Base-by-base conservation (phyloP, 2,888 invertebrate genomes). In the Lissonota sp. region DNA sequence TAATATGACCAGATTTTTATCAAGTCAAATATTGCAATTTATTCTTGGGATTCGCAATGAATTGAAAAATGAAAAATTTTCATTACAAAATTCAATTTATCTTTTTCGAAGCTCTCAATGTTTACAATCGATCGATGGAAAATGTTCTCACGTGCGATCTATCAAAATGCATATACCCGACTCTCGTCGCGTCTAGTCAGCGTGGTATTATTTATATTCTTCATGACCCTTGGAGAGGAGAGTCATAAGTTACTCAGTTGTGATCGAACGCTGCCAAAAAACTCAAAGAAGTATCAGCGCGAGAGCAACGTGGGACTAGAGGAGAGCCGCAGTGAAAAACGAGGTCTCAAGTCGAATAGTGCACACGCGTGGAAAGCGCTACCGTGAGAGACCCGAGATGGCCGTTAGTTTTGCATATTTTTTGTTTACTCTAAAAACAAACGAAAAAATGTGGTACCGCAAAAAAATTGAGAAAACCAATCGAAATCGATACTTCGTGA, bases 181-280 rank as follows among this genome's bases (percentile, higher is more conserved):
- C 42, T 0, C 10, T 14, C 39, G 7, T 16, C 44, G 42, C 51
- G 60, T 37, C 57, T 63, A 42, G 60, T 62, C 62, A 55, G 57
- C 42, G 53, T 51, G 16, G 70, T 70, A 80, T 82, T 83, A 83
- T 84, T 82, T 83, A 82, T 83, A 84, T 83, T 80, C 69, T 64
- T 58, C 70, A 57, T 78, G 84, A 77, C 83, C 74, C 83, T 84
- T 83, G 83, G 83, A 26, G 26, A 83, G 57, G 55, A 80, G 75
- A 83, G 78, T 76, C 62, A 74, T 76, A 74, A 76, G 81, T 74
- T 67, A 70, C 55, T 75, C 49, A 76, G 67, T 83, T 79, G 76
- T 71, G 76, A 83, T 77, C 76, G 79, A 82, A 82, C 79, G 82
- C 58, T 80, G 82, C 79, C 80, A 82, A 79, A 26, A 53, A 71